Conservation (phyloP, 2,888 invertebrate genomes). For the Sarcophaga caerulescens region DNA sequence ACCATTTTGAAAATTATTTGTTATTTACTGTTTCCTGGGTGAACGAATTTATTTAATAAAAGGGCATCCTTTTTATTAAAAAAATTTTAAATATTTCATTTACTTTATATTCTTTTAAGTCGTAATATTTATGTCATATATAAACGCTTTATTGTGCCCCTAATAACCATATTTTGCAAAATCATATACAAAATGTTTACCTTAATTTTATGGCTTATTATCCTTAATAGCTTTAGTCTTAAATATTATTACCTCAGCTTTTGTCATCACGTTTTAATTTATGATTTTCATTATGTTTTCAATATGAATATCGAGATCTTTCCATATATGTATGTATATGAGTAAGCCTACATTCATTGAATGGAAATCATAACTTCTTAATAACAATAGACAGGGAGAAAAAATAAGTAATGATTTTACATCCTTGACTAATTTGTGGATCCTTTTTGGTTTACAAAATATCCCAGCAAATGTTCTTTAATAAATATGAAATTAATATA, state of each 20-base stretch:
- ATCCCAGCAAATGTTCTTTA: background rate
- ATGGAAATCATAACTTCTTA: background rate
- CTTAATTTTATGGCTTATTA: conserved; percentile 67
- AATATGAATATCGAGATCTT: conserved; percentile 2
- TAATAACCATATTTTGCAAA: background rate
- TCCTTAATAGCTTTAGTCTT: conserved; percentile 17
- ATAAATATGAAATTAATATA: background rate
- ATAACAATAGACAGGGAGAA: background rate
- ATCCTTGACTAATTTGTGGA: no score
- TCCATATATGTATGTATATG: no score
- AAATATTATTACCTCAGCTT: conserved; percentile 18
- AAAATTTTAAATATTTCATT: no score
- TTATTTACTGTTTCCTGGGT: no score
- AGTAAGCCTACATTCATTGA: no score
- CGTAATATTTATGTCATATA: no score
- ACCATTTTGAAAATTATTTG: no score
- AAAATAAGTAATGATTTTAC: background rate
- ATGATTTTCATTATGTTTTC: conserved; percentile 57
- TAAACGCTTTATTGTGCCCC: background rate
- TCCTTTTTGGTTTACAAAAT: background rate
- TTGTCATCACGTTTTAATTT: conserved; percentile 26
- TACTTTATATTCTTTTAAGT: no score
- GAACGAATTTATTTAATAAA: no score
- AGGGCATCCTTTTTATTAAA: no score
- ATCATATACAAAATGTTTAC: conserved; percentile 43